These are phyloP conservation scores for Sarcophaga variegata DNA, from an alignment of 2,888 invertebrate genomes.

Conservation along the genomic window DNA sequence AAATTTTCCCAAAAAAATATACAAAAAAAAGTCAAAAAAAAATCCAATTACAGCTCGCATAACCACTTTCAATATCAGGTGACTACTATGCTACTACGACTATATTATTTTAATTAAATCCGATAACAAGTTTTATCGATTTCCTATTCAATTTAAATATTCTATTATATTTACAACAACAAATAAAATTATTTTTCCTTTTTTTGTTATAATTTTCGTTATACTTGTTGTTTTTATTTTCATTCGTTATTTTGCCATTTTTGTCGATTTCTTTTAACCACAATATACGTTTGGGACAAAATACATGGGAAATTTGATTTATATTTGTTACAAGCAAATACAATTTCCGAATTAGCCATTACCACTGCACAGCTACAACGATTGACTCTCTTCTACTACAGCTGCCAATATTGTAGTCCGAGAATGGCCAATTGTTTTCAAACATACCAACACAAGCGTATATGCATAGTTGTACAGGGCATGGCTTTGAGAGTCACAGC, in stretches of 20 bases:
- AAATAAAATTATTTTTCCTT: conserved; percentile 46
- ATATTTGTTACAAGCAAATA: conserved; percentile 66
- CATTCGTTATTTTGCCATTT: not conserved
- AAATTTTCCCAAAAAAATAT: no score
- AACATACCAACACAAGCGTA: not conserved
- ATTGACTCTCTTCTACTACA: conserved; percentile 4
- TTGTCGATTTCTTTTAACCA: conserved; percentile 43
- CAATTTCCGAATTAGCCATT: conserved; percentile 70
- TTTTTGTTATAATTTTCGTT: conserved; percentile 42
- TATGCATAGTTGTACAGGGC: not conserved
- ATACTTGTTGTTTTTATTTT: not conserved
- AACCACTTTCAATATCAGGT: no score
- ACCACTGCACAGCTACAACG: conserved; percentile 38
- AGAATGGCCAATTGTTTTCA: conserved; percentile 19
- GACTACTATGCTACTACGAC: not conserved
- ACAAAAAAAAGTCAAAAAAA: no score
- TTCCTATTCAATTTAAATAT: conserved; percentile 62
- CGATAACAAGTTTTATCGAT: conserved; percentile 65
- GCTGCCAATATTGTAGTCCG: conserved; percentile 6
- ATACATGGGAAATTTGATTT: conserved; percentile 68
- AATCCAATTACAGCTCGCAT: no score
- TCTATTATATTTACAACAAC: conserved; percentile 37
- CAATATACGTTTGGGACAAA: conserved; percentile 57
- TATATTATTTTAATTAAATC: conserved; percentile 64
- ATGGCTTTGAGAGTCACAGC: not conserved